Base-by-base conservation (phyloP, 1,140 invertebrate genomes). In the Zaprionus camerounensis region DNA sequence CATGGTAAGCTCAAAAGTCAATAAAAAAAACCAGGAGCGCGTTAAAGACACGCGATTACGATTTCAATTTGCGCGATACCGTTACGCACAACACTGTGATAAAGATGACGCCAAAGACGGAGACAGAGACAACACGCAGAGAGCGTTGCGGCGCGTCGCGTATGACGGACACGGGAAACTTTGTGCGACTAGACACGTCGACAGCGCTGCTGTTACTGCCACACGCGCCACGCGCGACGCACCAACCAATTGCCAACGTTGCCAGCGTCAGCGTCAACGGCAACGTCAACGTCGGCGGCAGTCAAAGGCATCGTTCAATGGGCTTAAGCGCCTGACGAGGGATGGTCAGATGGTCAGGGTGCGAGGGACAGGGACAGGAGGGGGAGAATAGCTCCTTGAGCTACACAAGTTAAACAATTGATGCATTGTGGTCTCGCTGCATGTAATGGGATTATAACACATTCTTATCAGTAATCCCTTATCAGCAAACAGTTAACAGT, bases 181-280 rank as follows among this genome's bases (percentile, higher is more conserved):
- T 46, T 87, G 61, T 87, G 76, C 83, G 83, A 88, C 83, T 83
- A 79, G 83, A 88, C 84, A 87, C 84, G 84, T 88, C 81, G 75
- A 87, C 78, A 73, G 84, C 84, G 80, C 81, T 81, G 87, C 81
- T 88, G 81, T 84, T 87, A 87, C 84, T 87, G 87, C 79, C 82
- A 78, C 85, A 71, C 74, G 61, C 70, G 62, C 36, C 63, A 57
- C 68, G 55, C 67, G 34, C 65, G 76, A 58, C 70, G 65, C 67
- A 73, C 78, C 64, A 70, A 73, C 68, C 63, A 71, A 61, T 58
- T 58, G 63, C 56, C 56, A 66, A 64, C 22, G 41, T 46, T 46
- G 57, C 44, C 56, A 67, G 34, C 71, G 66, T 28, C 71, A 57
- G 11, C 71, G 64, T 12, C 57, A 67, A 31, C 31, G 44, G 1